phyloP scores from a whole-genome alignment of 1,140 invertebrate genomes.

The Nasonia vitripennis region DNA sequence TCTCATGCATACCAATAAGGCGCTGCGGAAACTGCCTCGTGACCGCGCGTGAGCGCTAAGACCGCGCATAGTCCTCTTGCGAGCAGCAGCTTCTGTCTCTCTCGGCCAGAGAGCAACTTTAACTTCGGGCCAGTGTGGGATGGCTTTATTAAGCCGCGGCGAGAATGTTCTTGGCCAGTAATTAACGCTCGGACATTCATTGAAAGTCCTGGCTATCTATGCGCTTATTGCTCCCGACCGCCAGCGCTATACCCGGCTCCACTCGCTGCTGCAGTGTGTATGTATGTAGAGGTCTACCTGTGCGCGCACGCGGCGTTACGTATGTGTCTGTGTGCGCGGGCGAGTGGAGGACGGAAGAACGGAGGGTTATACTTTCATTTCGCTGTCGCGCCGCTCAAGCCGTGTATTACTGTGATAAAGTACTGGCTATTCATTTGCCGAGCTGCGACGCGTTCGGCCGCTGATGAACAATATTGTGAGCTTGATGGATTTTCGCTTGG shows the following conservation, averaged over 20 bases:
- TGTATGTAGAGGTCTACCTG: not conserved
- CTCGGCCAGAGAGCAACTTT: not conserved
- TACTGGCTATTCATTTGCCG: not conserved
- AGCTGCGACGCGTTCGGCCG: not conserved
- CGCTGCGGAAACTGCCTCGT: not conserved
- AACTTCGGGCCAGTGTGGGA: not conserved
- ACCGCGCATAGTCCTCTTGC: not conserved
- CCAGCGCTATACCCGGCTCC: not conserved
- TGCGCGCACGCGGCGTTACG: not conserved
- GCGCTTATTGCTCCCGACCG: slow-evolving; percentile 14
- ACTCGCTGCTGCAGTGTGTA: not conserved
- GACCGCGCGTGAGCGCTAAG: not conserved
- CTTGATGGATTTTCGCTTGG: not conserved
- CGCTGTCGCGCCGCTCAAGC: not conserved
- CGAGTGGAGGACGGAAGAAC: too few relatives aligned
- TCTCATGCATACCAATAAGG: slow-evolving; percentile 46
- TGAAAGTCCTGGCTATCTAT: slow-evolving; percentile 22
- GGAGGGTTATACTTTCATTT: slow-evolving; percentile 19
- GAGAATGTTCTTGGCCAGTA: slow-evolving; percentile 16
- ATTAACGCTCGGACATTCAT: slow-evolving; percentile 43
- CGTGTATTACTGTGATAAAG: not conserved
- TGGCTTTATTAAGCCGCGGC: slow-evolving; percentile 31
- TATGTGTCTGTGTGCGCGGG: not conserved
- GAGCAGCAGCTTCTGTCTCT: not conserved
- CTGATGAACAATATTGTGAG: not conserved